A percentile compares a stretch with the other conserved stretches of the same genome.
Evolutionary conservation across 1,140 invertebrate species (phyloP).

Genomic region (Meloidogyne exigua): DNA sequence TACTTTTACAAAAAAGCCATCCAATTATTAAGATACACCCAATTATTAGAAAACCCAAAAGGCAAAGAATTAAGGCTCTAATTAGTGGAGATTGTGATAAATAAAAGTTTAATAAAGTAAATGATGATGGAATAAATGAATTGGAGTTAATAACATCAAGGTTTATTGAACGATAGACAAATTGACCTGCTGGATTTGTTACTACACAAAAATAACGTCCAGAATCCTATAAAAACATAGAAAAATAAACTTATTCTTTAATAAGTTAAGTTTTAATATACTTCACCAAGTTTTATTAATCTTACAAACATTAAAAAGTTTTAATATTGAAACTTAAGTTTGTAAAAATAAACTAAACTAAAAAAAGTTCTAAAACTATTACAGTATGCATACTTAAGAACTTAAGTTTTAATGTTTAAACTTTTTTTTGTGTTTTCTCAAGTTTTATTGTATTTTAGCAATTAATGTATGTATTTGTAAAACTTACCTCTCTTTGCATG

Average conservation of each 20-base stretch:
- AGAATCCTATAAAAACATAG: constrained; percentile 20
- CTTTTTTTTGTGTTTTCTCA: too few relatives aligned
- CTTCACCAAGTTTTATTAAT: too few relatives aligned
- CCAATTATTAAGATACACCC: background rate
- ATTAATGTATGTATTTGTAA: too few relatives aligned
- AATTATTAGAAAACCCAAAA: constrained; percentile 12
- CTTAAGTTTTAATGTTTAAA: too few relatives aligned
- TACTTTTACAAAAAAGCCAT: constrained; percentile 6
- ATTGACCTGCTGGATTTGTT: constrained; percentile 37
- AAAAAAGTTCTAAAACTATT: too few relatives aligned
- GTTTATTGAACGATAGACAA: constrained; percentile 33
- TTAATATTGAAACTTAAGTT: too few relatives aligned
- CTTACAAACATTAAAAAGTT: too few relatives aligned
- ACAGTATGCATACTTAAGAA: too few relatives aligned
- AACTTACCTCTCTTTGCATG: constrained; percentile 22
- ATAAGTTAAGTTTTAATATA: too few relatives aligned
- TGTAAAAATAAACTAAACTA: too few relatives aligned
- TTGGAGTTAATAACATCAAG: constrained; percentile 24
- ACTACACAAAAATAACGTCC: constrained; percentile 41
- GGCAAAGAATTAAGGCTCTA: constrained; percentile 1
- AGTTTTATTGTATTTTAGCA: too few relatives aligned
- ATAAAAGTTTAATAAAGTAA: background rate
- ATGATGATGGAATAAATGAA: constrained; percentile 10
- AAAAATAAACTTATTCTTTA: too few relatives aligned
- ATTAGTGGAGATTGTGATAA: background rate